These are phyloP conservation scores for Synergus laeviventris DNA, from an alignment of 2,888 invertebrate species.

Conservation along the genomic window DNA sequence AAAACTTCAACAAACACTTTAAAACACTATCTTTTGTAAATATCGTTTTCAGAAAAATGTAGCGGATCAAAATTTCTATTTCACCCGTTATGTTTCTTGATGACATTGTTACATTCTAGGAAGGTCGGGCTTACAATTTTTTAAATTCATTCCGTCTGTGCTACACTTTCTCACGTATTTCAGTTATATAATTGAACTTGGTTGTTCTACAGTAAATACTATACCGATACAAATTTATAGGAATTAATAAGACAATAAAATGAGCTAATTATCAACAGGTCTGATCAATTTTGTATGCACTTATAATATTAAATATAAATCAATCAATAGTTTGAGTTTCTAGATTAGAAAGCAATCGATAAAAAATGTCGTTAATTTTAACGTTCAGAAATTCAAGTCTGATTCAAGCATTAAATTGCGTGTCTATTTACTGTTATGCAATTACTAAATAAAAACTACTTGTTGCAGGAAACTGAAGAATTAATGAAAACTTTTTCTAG, in stretches of 20 bases:
- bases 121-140: constrained; percentile 32
- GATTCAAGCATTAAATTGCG: not conserved
- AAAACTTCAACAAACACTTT: not conserved
- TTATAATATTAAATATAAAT: too few species aligned
- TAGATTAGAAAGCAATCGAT: too few species aligned
- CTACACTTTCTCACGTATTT: constrained; percentile 19
- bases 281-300: too few species aligned
- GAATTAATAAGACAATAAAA: not conserved
- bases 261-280: not conserved
- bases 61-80: not conserved
- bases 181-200: constrained; percentile 14
- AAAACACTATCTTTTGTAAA: too few species aligned
- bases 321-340: too few species aligned
- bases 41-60: not conserved
- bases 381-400: not conserved
- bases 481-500: not conserved
- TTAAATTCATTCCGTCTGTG: constrained; percentile 6
- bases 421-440: not conserved
- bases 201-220: not conserved
- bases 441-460: not conserved
- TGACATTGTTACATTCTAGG: constrained; percentile 14
- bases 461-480: not conserved
- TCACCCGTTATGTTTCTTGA: not conserved
- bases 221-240: not conserved
- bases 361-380: not conserved